Evolutionary conservation across 2,888 invertebrate genomes (phyloP).

Genomic region (Drosophila suboccidentalis): DNA sequence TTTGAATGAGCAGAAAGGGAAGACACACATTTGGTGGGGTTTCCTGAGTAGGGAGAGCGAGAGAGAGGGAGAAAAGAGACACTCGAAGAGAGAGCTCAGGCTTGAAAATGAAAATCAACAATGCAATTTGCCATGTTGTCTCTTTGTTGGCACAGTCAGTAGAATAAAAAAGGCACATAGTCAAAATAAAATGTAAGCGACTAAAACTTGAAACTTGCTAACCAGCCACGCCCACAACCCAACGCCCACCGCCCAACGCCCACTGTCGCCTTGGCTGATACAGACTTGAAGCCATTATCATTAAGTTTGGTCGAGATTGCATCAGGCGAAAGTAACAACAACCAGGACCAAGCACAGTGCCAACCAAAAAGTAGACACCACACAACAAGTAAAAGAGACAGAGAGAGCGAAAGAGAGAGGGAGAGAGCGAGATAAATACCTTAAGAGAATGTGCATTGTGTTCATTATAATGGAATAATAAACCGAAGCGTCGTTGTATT

Average conservation of each 20-base stretch:
- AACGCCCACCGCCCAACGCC: neutral
- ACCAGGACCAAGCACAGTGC: constrained; percentile 65
- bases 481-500: constrained; percentile 61
- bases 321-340: constrained; percentile 67
- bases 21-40: constrained; percentile 61
- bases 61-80: constrained; percentile 11
- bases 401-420: constrained; percentile 3
- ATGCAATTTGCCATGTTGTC: constrained; percentile 79
- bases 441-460: constrained; percentile 72
- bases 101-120: constrained; percentile 82
- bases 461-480: constrained; percentile 80
- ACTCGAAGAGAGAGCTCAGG: constrained; percentile 61
- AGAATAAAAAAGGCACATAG: constrained; percentile 16
- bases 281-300: constrained; percentile 41
- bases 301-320: constrained; percentile 70
- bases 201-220: constrained; percentile 65
- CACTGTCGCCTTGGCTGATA: constrained; percentile 4
- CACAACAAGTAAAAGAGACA: neutral
- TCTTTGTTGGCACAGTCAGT: constrained; percentile 49
- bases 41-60: constrained; percentile 32
- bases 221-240: constrained; percentile 42
- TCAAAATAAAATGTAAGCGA: constrained; percentile 50
- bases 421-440: constrained; percentile 7
- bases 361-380: constrained; percentile 62
- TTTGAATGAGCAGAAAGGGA: constrained; percentile 53